Evolutionary conservation across 2,113 vertebrate genomes (phyloP), one percentile per base, ranked within the genome.

Genomic region (Rostratula benghalensis): DNA sequence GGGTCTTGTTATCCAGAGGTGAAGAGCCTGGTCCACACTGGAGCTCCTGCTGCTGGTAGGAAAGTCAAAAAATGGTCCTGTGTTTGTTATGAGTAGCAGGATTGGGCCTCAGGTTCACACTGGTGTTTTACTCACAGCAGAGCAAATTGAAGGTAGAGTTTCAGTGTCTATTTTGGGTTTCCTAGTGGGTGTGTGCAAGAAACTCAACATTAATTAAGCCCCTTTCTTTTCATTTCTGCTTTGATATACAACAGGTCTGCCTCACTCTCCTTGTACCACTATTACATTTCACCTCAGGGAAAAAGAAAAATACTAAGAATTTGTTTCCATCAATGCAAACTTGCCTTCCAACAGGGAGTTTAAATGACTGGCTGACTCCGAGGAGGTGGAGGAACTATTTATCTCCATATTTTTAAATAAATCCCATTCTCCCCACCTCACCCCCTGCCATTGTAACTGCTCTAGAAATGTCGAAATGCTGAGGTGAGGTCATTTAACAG

Each of bases 401-500:
- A 94, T 87, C 85, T 91, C 87, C 86, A 65, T 86, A 83, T 89
- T 93, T 92, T 51, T 85, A 86, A 95, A 80, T 89, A 78, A 91
- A 90, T 69, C 78, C 89, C 84, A 51, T 87, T 93, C 89, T 90
- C 87, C 87, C 70, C 74, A 83, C 54, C 84, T 74, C 82, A 79
- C 94, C 92, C 87, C 80, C 91, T 91, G 84, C 94, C 84, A 82
- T 15, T 30, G 43, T 31, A 59, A n/a, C 33, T 21, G 54, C 81
- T 71, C 68, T 51, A 45, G 65, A 68, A 60, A 11, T 10, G 84
- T 89, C 61, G 17, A 51, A 90, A 63, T 30, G 51, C 92, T 90
- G 91, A 96, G 92, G 65, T 76, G 67, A 91, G 80, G 89, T 96
- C 95, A 87, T 75, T 90, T 81, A 94, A 92, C 90, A 93, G 87